Percentiles rank a stretch among this genome's conserved stretches.
phyloP scores from a whole-genome alignment of 2,888 invertebrate species.

The Machimus atricapillus region DNA sequence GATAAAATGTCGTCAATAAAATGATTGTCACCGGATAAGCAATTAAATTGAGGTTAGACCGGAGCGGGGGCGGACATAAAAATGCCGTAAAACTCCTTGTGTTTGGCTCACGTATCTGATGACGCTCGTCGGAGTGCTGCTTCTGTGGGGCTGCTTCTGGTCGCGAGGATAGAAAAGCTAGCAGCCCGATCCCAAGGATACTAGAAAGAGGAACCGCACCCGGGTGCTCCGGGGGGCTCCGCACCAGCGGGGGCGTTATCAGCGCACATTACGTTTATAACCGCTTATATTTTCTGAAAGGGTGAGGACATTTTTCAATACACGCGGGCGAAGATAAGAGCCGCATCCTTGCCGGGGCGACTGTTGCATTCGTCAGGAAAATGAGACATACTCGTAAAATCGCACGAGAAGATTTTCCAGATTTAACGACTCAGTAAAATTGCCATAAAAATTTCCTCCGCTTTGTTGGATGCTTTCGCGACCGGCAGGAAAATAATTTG shows the following conservation, averaged over 20 bases:
- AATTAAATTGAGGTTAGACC: constrained; percentile 62
- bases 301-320: constrained; percentile 33
- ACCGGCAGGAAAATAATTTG: constrained; percentile 31
- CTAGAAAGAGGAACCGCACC: background rate
- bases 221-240: background rate
- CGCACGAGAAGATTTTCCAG: constrained; percentile 40
- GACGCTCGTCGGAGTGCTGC: background rate
- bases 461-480: background rate
- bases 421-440: constrained; percentile 47
- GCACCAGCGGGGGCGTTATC: background rate
- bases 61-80: constrained; percentile 62
- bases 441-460: constrained; percentile 42
- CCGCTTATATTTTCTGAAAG: constrained; percentile 27
- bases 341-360: background rate
- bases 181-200: background rate
- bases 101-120: constrained; percentile 5
- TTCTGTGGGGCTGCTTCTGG: background rate
- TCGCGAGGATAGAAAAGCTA: background rate
- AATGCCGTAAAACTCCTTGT: constrained; percentile 56
- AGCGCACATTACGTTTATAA: constrained; percentile 35
- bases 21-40: constrained; percentile 64
- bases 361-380: constrained; percentile 37
- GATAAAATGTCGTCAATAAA: constrained; percentile 52
- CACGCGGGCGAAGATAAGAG: background rate
- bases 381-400: constrained; percentile 44